Evolutionary conservation across 2,888 invertebrate species (phyloP).

Genomic region (Leptinotarsa haldemani): DNA sequence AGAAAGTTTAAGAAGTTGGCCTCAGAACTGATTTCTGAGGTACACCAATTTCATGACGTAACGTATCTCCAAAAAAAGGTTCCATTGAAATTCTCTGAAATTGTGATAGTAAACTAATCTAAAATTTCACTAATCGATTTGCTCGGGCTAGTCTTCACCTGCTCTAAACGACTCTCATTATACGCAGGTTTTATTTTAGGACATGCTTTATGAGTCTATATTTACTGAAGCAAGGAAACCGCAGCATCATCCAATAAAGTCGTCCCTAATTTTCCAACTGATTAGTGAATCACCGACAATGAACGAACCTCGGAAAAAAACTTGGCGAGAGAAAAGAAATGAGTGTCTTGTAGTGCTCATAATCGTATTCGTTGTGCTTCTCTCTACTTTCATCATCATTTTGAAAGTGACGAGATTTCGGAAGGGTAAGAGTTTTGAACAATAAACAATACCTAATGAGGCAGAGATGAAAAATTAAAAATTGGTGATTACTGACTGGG

Average conservation of each 20-base stretch:
- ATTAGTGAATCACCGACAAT: slow-evolving; percentile 25
- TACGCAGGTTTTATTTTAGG: slow-evolving; percentile 37
- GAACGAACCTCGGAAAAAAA: slow-evolving; percentile 32
- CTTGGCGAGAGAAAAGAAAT: slow-evolving; percentile 33
- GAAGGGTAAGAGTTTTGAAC: slow-evolving; percentile 35
- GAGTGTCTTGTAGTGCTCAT: slow-evolving; percentile 38
- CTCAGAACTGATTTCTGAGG: no score
- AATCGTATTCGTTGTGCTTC: slow-evolving; percentile 34
- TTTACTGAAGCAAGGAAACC: slow-evolving; percentile 25
- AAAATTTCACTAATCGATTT: background rate
- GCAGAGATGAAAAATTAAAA: background rate
- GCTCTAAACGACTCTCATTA: slow-evolving; percentile 19
- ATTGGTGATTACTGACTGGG: background rate
- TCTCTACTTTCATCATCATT: slow-evolving; percentile 38
- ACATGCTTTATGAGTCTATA: slow-evolving; percentile 29
- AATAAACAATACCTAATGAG: background rate
- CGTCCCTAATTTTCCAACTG: slow-evolving; percentile 14
- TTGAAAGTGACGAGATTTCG: slow-evolving; percentile 35
- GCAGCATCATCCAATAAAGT: slow-evolving; percentile 17
- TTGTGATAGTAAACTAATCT: no score
- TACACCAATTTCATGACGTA: no score
- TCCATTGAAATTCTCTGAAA: no score
- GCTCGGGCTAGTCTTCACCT: slow-evolving; percentile 19
- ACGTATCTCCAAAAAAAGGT: no score
- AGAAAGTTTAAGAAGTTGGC: no score